phyloP scores from a whole-genome alignment of 2,888 invertebrate species.

The Gonocerus acuteangulatus region DNA sequence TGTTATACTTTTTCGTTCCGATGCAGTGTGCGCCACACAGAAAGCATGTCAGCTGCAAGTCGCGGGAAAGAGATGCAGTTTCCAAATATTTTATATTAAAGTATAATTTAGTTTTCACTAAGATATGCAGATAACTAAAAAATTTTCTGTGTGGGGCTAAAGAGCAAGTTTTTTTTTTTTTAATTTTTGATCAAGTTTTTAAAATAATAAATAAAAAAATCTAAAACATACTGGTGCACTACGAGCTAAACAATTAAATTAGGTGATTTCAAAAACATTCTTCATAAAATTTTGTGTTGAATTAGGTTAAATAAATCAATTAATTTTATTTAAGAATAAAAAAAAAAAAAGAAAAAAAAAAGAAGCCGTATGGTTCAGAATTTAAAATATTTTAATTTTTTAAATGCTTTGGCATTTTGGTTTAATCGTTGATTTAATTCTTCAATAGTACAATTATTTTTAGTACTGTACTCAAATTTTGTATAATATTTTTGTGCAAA shows the following conservation, averaged over 20 bases:
- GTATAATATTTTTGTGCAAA: too few relatives aligned
- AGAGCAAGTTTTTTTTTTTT: not conserved
- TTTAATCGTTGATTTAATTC: too few relatives aligned
- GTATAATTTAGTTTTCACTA: not conserved
- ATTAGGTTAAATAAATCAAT: too few relatives aligned
- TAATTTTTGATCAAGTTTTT: too few relatives aligned
- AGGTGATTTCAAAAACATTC: not conserved
- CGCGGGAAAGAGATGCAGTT: constrained; percentile 17
- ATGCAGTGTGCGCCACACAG: constrained; percentile 33
- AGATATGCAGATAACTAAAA: constrained; percentile 7
- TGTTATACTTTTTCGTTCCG: not conserved
- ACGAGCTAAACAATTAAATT: constrained; percentile 5
- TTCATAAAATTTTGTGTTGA: too few relatives aligned
- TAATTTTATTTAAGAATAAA: too few relatives aligned
- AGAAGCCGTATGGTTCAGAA: too few relatives aligned
- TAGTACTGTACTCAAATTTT: too few relatives aligned
- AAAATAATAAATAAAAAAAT: constrained; percentile 1
- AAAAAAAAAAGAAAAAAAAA: too few relatives aligned
- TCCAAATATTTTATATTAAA: not conserved
- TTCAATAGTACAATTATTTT: too few relatives aligned
- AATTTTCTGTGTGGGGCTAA: constrained; percentile 22
- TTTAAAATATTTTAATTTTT: too few relatives aligned
- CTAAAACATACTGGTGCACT: constrained; percentile 20
- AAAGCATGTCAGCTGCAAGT: constrained; percentile 31
- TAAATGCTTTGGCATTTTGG: too few relatives aligned